Conservation (phyloP, 2,888 invertebrate genomes). For the Archips xylosteana region DNA sequence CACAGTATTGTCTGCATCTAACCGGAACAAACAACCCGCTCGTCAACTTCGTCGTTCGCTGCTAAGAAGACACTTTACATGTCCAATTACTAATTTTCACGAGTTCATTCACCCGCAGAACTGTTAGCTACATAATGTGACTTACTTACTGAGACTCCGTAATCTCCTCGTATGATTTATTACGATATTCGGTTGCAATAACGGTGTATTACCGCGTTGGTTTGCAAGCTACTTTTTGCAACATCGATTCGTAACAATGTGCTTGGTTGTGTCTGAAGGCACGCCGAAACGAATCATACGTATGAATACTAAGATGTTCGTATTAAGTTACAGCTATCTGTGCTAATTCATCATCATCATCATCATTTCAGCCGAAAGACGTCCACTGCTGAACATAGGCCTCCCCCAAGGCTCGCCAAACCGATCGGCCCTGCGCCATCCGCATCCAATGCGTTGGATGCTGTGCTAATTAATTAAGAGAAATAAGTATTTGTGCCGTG, state of each 20-base stretch:
- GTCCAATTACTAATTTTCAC: constrained; percentile 30
- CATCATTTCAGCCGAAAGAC: no score
- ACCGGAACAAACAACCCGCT: constrained; percentile 22
- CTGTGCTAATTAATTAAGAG: no score
- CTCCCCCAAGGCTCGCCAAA: no score
- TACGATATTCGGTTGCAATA: constrained; percentile 27
- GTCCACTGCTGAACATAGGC: no score
- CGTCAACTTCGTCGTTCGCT: constrained; percentile 11
- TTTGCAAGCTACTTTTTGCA: constrained; percentile 3
- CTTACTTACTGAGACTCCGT: constrained; percentile 22
- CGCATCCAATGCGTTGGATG: no score
- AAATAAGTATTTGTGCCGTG: no score
- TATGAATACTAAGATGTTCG: not conserved
- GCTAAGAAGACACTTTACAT: constrained; percentile 16
- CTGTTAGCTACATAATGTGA: constrained; percentile 21
- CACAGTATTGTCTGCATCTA: constrained; percentile 14
- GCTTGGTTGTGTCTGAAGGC: not conserved
- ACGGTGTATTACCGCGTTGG: not conserved
- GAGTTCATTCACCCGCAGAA: constrained; percentile 33
- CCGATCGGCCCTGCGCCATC: no score
- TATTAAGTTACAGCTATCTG: not conserved
- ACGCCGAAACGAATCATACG: not conserved
- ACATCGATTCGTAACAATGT: constrained; percentile 10
- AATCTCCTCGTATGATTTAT: constrained; percentile 9
- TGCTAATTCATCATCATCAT: not conserved